These are phyloP conservation scores for Ctenomys sociabilis DNA, from an alignment of 2,113 vertebrate genomes.

Conservation along the genomic window DNA sequence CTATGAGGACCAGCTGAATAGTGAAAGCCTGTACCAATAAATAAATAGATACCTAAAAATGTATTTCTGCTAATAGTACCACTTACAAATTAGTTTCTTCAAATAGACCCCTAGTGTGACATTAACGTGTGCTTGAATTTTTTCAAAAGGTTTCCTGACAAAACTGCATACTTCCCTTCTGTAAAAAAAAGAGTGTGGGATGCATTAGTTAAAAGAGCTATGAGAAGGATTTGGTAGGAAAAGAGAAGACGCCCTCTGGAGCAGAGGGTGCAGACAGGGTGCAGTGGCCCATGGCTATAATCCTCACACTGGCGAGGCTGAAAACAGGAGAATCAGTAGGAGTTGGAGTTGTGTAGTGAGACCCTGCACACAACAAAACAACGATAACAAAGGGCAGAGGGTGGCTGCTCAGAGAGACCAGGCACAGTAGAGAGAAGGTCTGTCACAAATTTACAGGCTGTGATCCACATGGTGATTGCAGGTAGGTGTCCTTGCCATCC, in stretches of 20 bases:
- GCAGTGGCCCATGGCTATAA: no score
- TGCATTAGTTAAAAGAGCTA: background rate
- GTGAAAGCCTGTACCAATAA: no score
- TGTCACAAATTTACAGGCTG: background rate
- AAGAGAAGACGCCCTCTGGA: background rate
- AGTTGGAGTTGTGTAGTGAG: no score
- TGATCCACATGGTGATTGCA: background rate
- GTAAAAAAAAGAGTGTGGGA: background rate
- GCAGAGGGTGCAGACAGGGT: no score
- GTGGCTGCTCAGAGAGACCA: background rate
- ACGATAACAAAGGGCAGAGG: background rate
- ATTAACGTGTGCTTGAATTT: background rate
- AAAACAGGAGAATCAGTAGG: no score
- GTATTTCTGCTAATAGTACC: background rate
- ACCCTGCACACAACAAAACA: no score
- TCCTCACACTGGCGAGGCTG: no score
- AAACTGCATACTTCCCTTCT: background rate
- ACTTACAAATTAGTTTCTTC: background rate
- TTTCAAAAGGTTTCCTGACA: background rate
- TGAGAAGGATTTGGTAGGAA: background rate
- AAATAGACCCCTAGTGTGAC: background rate
- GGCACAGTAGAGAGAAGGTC: background rate
- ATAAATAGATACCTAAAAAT: no score
- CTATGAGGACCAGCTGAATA: no score
- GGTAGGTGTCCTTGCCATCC: background rate